Base-by-base conservation (phyloP, 2,888 invertebrate species). In the Hedya salicella region DNA sequence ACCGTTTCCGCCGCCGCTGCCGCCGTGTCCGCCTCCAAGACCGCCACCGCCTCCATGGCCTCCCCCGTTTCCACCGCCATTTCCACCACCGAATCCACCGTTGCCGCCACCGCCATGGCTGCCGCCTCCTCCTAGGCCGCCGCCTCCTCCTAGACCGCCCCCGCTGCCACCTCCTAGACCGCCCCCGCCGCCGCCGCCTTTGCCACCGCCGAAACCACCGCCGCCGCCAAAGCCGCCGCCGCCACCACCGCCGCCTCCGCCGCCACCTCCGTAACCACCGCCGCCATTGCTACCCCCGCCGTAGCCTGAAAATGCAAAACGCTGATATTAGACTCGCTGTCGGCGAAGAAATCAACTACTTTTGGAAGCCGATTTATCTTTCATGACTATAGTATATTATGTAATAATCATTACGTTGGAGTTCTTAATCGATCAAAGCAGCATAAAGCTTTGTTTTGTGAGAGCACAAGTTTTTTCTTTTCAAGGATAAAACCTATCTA, bases 191-290 rank as follows among this genome's bases (percentile, higher is more conserved):
- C 71, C 70, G 1, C 72, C 70, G 13, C 71, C 70, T 1, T 68
- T 64, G 1, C 72, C 68, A 0, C 70, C 71, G 0, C 73, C 71
- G 0, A 68, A 65, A 0, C 76, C 76, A 0, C 70, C 57, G 8
- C 75, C 77, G 16, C 50, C 25, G 4, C 25, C 25, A 6, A 4
- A 4, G 25, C 25, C 25, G 1, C 25, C 25, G 4, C 25, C 25
- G 25, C 25, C 25, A 14, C 73, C 71, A 9, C 79, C 75, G 36
- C 71, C 70, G 11, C 75, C 72, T 6, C 75, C 74, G 4, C 68
- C 60, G 9, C 71, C 68, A 13, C 68, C 68, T 9, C 76, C 72
- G 21, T 81, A 78, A 19, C 77, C 75, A 66, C 86, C 82, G 67
- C 86, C 85, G 8, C 62, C 52, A 40, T 69, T 68, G 9, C 70